These are phyloP conservation scores for Catocala nupta DNA, from an alignment of 2,888 invertebrate genomes.

Conservation along the genomic window DNA sequence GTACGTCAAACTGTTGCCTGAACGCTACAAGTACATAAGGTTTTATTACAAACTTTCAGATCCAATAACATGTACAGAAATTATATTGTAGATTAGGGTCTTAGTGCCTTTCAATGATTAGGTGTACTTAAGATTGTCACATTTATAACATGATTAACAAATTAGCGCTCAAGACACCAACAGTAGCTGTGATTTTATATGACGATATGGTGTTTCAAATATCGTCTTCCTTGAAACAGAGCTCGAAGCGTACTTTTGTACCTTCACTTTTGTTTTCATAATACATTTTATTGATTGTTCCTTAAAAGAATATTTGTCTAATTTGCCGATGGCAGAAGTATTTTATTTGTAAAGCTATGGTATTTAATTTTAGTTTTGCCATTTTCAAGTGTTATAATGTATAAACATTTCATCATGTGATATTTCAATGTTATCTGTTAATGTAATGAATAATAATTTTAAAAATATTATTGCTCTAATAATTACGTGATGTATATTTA, in stretches of 20 bases:
- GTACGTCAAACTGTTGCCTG: slow-evolving; percentile 67
- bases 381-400: slow-evolving; percentile 77
- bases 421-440: slow-evolving; percentile 86
- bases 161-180: slow-evolving; percentile 41
- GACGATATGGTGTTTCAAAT: slow-evolving; percentile 31
- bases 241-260: slow-evolving; percentile 9
- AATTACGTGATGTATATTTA: slow-evolving; percentile 70
- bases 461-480: slow-evolving; percentile 71
- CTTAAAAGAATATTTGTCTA: slow-evolving; percentile 47
- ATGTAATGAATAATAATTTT: slow-evolving; percentile 76
- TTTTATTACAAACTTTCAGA: slow-evolving; percentile 58
- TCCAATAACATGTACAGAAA: slow-evolving; percentile 75
- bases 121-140: slow-evolving; percentile 70
- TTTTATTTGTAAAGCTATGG: slow-evolving; percentile 61
- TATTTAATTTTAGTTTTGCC: slow-evolving; percentile 72
- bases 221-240: slow-evolving; percentile 29
- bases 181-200: slow-evolving; percentile 56
- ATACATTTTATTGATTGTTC: slow-evolving; percentile 56
- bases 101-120: slow-evolving; percentile 83
- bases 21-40: slow-evolving; percentile 57
- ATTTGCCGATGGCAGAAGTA: slow-evolving; percentile 54
- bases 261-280: slow-evolving; percentile 22
- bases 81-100: slow-evolving; percentile 82
- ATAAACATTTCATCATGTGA: slow-evolving; percentile 84
- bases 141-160: slow-evolving; percentile 29